Evolutionary conservation across 1,140 invertebrate genomes (phyloP).

Genomic region (Dufourea novaeangliae): DNA sequence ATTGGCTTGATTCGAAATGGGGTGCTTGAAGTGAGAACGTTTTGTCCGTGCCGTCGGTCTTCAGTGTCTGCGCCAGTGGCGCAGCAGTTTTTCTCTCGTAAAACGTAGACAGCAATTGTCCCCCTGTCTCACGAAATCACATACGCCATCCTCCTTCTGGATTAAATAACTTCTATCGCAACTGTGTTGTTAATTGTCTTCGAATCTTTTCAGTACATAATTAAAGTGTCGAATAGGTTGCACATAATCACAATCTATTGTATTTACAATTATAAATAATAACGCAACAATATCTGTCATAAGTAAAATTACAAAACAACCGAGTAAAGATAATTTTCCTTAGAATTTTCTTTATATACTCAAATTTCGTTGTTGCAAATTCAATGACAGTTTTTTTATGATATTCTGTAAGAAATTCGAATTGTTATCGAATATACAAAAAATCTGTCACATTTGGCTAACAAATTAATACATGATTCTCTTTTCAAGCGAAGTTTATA

Average conservation of each 20-base stretch:
- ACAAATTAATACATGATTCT: too few species aligned
- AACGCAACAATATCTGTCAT: neutral
- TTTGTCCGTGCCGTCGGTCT: neutral
- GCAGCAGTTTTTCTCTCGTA: neutral
- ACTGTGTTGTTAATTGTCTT: neutral
- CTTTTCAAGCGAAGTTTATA: too few species aligned
- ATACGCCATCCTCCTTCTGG: neutral
- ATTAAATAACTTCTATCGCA: neutral
- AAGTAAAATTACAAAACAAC: too few species aligned
- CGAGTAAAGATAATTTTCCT: too few species aligned
- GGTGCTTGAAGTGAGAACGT: constrained; percentile 4
- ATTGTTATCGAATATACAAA: too few species aligned
- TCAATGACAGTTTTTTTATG: too few species aligned
- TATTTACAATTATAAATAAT: neutral
- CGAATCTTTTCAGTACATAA: neutral
- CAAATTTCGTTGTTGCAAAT: too few species aligned
- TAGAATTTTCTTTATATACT: too few species aligned
- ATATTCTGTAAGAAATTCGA: too few species aligned
- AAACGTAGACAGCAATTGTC: neutral
- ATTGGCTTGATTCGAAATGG: constrained; percentile 57
- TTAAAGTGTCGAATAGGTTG: neutral
- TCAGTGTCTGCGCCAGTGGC: neutral
- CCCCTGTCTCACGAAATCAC: neutral
- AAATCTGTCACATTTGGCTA: too few species aligned
- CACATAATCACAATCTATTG: neutral